Conservation (phyloP, 2,797 vertebrate genomes). For the Malacoraja senta region DNA sequence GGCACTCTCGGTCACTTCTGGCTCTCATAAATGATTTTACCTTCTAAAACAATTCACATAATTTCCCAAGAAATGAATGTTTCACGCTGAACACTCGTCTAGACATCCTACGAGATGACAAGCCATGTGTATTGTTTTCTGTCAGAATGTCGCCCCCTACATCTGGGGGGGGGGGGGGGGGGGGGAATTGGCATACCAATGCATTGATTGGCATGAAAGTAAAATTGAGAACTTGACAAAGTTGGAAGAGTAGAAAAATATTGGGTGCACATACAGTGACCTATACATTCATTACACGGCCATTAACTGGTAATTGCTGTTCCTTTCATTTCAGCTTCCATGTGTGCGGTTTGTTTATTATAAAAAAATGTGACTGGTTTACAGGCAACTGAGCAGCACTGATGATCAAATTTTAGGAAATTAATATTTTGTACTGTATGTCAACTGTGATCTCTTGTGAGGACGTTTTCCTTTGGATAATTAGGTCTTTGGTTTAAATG, state of each 20-base stretch:
- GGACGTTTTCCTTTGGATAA: neutral
- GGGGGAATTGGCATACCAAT: neutral
- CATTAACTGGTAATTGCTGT: neutral
- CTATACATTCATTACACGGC: neutral
- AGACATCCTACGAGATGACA: neutral
- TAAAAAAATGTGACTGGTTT: slow-evolving; percentile 1
- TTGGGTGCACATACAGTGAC: neutral
- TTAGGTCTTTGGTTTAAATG: neutral
- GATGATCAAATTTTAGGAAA: neutral
- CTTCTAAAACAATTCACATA: neutral
- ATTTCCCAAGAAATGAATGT: neutral
- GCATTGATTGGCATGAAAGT: neutral
- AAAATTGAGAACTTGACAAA: neutral
- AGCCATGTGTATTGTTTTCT: neutral
- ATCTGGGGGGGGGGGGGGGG: neutral
- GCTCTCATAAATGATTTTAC: neutral
- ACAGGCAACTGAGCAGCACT: neutral
- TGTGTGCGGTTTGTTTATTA: neutral
- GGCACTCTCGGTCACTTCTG: neutral
- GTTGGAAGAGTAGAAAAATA: neutral
- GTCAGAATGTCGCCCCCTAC: neutral
- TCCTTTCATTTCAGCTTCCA: neutral
- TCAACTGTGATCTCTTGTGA: neutral
- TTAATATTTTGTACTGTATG: neutral
- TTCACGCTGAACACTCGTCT: neutral